These are phyloP conservation scores for Streblospio benedicti DNA, from an alignment of 1,140 invertebrate genomes.

Conservation along the genomic window DNA sequence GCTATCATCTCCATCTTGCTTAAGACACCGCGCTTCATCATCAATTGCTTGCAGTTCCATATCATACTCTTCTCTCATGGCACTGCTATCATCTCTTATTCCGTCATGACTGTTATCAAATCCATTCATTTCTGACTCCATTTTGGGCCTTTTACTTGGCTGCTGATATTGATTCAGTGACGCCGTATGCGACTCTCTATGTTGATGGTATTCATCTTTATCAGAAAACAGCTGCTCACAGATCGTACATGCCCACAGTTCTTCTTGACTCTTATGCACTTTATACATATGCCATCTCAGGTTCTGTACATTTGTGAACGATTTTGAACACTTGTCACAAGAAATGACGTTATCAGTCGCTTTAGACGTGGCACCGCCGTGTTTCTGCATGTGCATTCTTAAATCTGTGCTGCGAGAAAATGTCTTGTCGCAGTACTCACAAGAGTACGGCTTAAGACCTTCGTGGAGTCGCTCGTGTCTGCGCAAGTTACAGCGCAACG, in stretches of 20 bases:
- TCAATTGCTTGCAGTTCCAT: too few species aligned
- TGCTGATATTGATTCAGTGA: too few species aligned
- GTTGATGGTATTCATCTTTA: background rate
- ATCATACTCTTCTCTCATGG: background rate
- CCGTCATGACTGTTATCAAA: background rate
- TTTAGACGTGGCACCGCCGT: background rate
- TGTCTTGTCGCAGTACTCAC: conserved; percentile 4
- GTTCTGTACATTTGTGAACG: background rate
- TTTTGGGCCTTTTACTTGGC: background rate
- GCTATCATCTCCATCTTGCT: too few species aligned
- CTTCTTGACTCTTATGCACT: background rate
- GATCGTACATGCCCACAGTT: background rate
- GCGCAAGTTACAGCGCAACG: conserved; percentile 11
- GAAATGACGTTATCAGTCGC: background rate
- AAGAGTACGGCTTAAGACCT: conserved; percentile 15
- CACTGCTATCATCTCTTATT: background rate
- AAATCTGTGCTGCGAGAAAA: conserved; percentile 15
- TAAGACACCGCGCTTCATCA: too few species aligned
- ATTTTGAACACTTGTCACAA: conserved; percentile 2
- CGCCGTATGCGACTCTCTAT: background rate
- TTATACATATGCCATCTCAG: conserved; percentile 7
- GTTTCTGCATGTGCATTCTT: conserved; percentile 2
- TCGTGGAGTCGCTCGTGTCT: conserved; percentile 15
- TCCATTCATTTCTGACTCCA: background rate
- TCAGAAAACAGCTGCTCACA: conserved; percentile 1